phyloP scores from a whole-genome alignment of 1,140 invertebrate species.

The Dendrolimus punctatus region DNA sequence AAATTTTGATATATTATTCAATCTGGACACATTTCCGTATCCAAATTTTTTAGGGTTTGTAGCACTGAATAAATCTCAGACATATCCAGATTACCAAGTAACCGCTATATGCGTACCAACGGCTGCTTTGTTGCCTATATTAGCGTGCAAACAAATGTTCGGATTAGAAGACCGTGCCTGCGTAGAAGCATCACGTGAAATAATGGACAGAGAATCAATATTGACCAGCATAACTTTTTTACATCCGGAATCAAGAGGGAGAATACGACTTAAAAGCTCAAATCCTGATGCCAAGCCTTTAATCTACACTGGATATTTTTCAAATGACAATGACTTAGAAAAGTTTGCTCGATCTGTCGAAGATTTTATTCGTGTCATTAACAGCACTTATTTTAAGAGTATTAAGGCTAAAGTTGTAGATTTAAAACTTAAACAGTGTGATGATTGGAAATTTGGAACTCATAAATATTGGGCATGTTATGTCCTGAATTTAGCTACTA shows the following conservation, averaged over 20 bases:
- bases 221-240: constrained; percentile 85
- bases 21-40: constrained; percentile 13
- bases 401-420: constrained; percentile 47
- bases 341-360: constrained; percentile 84
- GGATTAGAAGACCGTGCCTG: constrained; percentile 73
- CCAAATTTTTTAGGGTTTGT: constrained; percentile 17
- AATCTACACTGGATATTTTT: constrained; percentile 91
- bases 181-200: constrained; percentile 54
- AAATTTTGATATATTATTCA: constrained; percentile 11
- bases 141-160: constrained; percentile 79
- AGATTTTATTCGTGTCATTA: constrained; percentile 66
- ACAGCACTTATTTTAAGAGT: constrained; percentile 69
- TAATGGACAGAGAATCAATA: constrained; percentile 81
- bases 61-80: constrained; percentile 13
- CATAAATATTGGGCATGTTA: constrained; percentile 76
- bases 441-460: constrained; percentile 74
- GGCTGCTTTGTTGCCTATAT: constrained; percentile 72
- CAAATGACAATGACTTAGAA: constrained; percentile 81
- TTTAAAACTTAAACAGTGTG: constrained; percentile 55
- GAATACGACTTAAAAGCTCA: constrained; percentile 80
- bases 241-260: constrained; percentile 82
- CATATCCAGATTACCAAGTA: constrained; percentile 21
- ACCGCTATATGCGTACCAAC: constrained; percentile 12
- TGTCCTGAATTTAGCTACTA: constrained; percentile 29
- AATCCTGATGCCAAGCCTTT: constrained; percentile 90